Percentiles rank a stretch among this genome's conserved stretches.
phyloP scores from a whole-genome alignment of 2,888 invertebrate genomes.

The Serrognathus titanus region DNA sequence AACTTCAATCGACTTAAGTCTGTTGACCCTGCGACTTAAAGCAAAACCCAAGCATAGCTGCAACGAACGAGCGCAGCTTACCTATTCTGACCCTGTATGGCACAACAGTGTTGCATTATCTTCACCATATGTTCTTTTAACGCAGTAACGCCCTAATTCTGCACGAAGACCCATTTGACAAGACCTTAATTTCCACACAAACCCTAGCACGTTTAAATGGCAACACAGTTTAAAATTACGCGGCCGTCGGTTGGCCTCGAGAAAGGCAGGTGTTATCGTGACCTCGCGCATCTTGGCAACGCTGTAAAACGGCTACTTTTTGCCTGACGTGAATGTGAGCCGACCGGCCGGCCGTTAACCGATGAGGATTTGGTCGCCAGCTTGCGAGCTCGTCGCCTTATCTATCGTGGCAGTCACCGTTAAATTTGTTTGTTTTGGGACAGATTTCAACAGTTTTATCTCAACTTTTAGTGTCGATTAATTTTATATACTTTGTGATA shows the following conservation, averaged over 20 bases:
- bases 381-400: neutral
- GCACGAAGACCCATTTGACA: neutral
- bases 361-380: neutral
- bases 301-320: conserved; percentile 2
- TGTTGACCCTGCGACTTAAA: neutral
- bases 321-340: neutral
- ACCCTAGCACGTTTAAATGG: neutral
- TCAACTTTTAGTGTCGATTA: no score
- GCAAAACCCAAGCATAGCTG: no score
- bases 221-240: neutral
- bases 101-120: neutral
- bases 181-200: neutral
- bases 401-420: neutral
- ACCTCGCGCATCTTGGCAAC: conserved; percentile 18
- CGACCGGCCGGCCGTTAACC: neutral
- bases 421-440: neutral
- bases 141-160: neutral
- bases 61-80: neutral
- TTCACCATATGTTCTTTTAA: neutral
- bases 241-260: conserved; percentile 1
- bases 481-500: no score
- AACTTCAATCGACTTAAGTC: neutral
- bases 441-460: no score
- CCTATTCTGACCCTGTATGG: neutral
- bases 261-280: conserved; percentile 19